phyloP scores from a whole-genome alignment of 2,888 invertebrate genomes.

The Rhodophaea formosa region DNA sequence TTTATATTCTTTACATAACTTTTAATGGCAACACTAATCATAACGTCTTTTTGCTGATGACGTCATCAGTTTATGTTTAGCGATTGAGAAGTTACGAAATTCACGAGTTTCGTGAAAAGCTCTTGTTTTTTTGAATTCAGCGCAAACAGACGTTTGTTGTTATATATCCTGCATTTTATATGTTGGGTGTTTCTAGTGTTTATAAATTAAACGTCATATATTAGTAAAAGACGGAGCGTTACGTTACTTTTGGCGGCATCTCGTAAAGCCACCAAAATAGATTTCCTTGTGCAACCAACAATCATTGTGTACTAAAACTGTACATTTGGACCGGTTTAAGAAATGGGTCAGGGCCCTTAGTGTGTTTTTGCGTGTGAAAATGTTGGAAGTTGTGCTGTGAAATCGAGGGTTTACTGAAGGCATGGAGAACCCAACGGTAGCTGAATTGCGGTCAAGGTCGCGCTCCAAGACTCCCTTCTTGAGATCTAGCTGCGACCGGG shows the following conservation, averaged over 20 bases:
- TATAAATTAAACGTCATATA: neutral
- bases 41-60: conserved; percentile 56
- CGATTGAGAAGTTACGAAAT: conserved; percentile 60
- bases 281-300: conserved; percentile 77
- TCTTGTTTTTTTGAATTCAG: conserved; percentile 42
- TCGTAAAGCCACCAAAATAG: conserved; percentile 74
- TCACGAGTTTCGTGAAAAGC: conserved; percentile 44
- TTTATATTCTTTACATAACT: neutral
- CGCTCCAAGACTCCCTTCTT: conserved; percentile 86
- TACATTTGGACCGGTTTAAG: conserved; percentile 40
- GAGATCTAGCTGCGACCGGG: conserved; percentile 80
- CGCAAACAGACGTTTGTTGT: conserved; percentile 37
- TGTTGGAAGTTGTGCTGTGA: conserved; percentile 36
- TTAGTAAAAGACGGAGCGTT: conserved; percentile 37
- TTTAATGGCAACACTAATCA: conserved; percentile 11
- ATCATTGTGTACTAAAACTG: conserved; percentile 43
- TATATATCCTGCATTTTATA: conserved; percentile 2
- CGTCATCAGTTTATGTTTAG: conserved; percentile 77
- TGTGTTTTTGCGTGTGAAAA: conserved; percentile 36
- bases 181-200: neutral
- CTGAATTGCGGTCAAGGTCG: conserved; percentile 85
- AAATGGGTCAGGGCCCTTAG: conserved; percentile 42
- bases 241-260: conserved; percentile 77
- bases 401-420: conserved; percentile 31
- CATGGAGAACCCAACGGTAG: conserved; percentile 70